Percentiles rank a stretch among this genome's conserved stretches.
Evolutionary conservation across 2,888 invertebrate genomes (phyloP).

Genomic region (Eristalinus sepulchralis): DNA sequence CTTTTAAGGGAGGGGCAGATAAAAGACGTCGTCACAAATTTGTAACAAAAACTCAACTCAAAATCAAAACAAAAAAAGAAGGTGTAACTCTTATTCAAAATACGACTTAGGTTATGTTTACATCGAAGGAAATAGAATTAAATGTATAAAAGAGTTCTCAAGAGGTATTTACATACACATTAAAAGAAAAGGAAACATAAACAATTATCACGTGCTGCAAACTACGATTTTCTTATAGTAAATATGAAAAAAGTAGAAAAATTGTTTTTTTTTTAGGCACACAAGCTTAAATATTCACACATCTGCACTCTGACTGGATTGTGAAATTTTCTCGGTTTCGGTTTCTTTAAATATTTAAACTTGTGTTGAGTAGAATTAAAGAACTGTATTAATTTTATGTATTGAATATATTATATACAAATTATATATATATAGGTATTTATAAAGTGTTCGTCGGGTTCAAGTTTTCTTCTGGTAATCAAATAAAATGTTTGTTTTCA

Average conservation of each 20-base stretch:
- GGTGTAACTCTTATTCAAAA: background rate
- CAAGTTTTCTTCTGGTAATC: slow-evolving; percentile 77
- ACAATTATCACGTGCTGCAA: slow-evolving; percentile 56
- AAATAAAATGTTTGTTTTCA: slow-evolving; percentile 60
- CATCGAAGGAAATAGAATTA: slow-evolving; percentile 13
- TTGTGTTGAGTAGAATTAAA: slow-evolving; percentile 53
- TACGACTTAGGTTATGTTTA: slow-evolving; percentile 9
- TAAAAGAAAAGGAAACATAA: slow-evolving; percentile 21
- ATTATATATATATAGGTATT: slow-evolving; percentile 68
- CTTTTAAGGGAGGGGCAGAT: background rate
- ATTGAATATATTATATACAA: slow-evolving; percentile 54
- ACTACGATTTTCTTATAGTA: slow-evolving; percentile 32
- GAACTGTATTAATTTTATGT: slow-evolving; percentile 62
- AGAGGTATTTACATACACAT: slow-evolving; percentile 40
- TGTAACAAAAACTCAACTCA: background rate
- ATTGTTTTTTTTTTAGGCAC: slow-evolving; percentile 46
- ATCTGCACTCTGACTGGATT: background rate
- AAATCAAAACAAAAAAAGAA: background rate
- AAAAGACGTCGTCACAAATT: background rate
- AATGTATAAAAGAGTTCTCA: background rate
- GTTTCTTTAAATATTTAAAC: slow-evolving; percentile 39
- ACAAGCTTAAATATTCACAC: slow-evolving; percentile 50
- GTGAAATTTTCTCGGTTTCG: background rate
- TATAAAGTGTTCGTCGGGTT: slow-evolving; percentile 81
- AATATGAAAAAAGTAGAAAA: slow-evolving; percentile 25